Base-by-base conservation (phyloP, 2,888 invertebrate genomes). In the Rotaria socialis region DNA sequence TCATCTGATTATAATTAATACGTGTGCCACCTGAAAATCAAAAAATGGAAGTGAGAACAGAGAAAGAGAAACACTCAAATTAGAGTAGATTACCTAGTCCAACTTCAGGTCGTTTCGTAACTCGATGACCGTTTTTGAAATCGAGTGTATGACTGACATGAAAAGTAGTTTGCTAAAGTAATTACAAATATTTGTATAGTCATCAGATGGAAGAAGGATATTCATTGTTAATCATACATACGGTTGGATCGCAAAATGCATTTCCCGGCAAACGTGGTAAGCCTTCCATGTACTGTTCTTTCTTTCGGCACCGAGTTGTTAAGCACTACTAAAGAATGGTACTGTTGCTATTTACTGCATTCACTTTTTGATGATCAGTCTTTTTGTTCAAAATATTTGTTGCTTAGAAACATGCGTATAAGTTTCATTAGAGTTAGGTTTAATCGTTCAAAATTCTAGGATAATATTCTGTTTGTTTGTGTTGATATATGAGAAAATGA, bases 261-360 rank as follows among this genome's bases (percentile, higher is more conserved):
- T 90, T 90, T 86, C 91, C 91, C 27, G 91, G 91, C 84, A 91
- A 88, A 88, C 90, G 90, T 84, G 91, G 91, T 87, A 91, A 88
- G 47, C 91, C 90, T 88, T 91, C 90, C 91, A 91, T 91, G 55
- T 60, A 41, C 24, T 80, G 14, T 47, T 35, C 67, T 67, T 6
- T 35, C 80, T 8, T 8, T 22, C 22, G 47, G 2, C 47, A 80
- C n/a, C 24, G 24, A 80, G 80, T 80, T 80, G 80, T 80, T 19
- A 80, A 47, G 47, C 47, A 6, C 11, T n/a, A 47, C 19, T 27
- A 2, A 16, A 67, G 16, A 3, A 41, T 6, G 16, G 14, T 14
- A 67, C 16, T 67, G 67, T 67, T 67, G 35, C 67, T 67, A 67
- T 41, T 19, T 35, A 67, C 67, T 35, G 67, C 35, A 16, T 67